Conservation (phyloP, 2,113 vertebrate genomes). For the Saguinus imperator region DNA sequence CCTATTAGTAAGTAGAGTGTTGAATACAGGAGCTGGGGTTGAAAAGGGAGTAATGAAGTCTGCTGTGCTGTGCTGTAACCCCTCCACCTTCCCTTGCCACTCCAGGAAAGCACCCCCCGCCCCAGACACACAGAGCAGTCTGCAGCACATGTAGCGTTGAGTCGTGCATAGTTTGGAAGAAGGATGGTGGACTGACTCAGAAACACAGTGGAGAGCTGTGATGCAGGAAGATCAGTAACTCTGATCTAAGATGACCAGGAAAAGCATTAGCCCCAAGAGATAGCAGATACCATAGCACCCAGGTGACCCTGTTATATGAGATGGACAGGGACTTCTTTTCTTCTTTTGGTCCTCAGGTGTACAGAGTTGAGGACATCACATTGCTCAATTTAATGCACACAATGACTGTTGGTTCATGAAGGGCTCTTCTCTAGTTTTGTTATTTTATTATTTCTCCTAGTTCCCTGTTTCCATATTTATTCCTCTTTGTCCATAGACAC, state of each 20-base stretch:
- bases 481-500: not conserved
- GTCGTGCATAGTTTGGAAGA: not conserved
- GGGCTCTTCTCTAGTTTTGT: not conserved
- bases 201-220: not conserved
- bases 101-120: not conserved
- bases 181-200: not conserved
- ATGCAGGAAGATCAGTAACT: not conserved
- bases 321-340: not conserved
- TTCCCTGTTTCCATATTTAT: not conserved
- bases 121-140: too few species aligned
- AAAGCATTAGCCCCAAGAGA: not conserved
- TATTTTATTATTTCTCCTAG: not conserved
- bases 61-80: not conserved
- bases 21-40: not conserved
- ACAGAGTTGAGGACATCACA: not conserved
- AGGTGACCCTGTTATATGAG: not conserved
- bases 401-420: not conserved
- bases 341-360: not conserved
- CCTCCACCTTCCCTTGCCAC: not conserved
- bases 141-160: fast-evolving
- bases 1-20: not conserved
- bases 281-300: not conserved
- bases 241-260: not conserved
- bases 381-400: not conserved
- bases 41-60: not conserved